These are phyloP conservation scores for Chrysomallon squamiferum DNA, from an alignment of 1,140 invertebrate genomes.

Conservation along the genomic window DNA sequence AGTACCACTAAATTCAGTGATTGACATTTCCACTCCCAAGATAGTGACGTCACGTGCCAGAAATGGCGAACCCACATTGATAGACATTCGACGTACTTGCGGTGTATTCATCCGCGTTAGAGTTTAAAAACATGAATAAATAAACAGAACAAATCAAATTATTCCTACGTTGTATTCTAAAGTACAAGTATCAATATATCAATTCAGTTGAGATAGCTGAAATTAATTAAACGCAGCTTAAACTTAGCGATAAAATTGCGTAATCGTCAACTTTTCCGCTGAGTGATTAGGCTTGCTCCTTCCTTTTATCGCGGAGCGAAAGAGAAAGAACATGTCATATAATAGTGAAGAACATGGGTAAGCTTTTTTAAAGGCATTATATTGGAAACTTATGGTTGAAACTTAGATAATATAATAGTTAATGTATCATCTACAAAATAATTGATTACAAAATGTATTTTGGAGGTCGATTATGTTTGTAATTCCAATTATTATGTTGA, in stretches of 20 bases:
- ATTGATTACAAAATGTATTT: neutral
- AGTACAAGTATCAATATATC: too few species aligned
- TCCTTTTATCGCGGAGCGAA: conserved; percentile 49
- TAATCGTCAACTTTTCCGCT: conserved; percentile 18
- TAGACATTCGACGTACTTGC: neutral
- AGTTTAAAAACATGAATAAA: neutral
- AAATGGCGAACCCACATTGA: conserved; percentile 17
- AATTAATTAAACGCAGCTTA: neutral
- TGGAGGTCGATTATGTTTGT: neutral
- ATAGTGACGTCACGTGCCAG: conserved; percentile 20
- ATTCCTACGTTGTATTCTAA: neutral
- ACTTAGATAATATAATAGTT: neutral
- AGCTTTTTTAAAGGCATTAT: conserved; percentile 19
- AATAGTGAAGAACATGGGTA: conserved; percentile 50
- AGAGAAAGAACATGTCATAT: conserved; percentile 57
- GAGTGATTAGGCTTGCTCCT: conserved; percentile 26
- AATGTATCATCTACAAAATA: neutral
- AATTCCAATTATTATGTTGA: neutral
- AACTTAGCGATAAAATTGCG: neutral
- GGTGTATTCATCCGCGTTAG: neutral
- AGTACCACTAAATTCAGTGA: too few species aligned
- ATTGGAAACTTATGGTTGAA: conserved; percentile 9
- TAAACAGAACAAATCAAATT: neutral
- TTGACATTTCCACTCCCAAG: neutral
- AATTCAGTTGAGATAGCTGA: neutral